A percentile compares a stretch with the other conserved stretches of the same genome.
phyloP scores from a whole-genome alignment of 2,113 vertebrate genomes.

The Hemiscyllium ocellatum region DNA sequence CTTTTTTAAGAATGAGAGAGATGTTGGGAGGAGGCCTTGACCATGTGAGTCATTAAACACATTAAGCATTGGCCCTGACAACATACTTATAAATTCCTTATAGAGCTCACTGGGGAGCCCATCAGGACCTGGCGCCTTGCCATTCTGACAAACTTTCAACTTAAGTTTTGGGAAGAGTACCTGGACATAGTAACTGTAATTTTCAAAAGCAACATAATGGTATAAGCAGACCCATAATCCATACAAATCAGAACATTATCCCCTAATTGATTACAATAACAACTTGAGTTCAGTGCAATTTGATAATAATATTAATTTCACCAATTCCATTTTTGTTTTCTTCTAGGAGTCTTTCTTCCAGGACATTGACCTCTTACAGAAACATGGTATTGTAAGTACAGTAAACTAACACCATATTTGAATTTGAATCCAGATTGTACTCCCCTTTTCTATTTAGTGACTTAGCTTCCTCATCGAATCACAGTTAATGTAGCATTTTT shows the following conservation, averaged over 20 bases:
- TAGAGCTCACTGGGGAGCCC: too few relatives aligned
- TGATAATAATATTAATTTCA: background rate
- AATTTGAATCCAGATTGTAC: conserved; percentile 38
- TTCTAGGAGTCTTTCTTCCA: conserved; percentile 90
- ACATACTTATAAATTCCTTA: too few relatives aligned
- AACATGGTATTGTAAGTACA: conserved; percentile 91
- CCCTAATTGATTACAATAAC: background rate
- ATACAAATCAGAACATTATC: background rate
- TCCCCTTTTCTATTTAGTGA: conserved; percentile 35
- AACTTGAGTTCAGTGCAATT: background rate
- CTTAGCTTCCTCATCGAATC: conserved; percentile 40
- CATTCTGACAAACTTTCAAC: background rate
- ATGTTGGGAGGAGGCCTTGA: too few relatives aligned
- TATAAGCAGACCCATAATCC: background rate
- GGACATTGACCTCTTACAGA: conserved; percentile 92
- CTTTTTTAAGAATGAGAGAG: too few relatives aligned
- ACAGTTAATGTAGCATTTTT: conserved; percentile 46
- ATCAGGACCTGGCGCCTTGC: too few relatives aligned
- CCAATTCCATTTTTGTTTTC: background rate
- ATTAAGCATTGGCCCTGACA: too few relatives aligned
- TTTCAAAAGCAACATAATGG: background rate
- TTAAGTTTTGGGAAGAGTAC: background rate
- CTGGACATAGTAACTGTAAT: background rate
- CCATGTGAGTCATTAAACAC: too few relatives aligned
- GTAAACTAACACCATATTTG: conserved; percentile 35